phyloP scores from a whole-genome alignment of 1,140 invertebrate species.

The Thaumatotibia leucotreta region DNA sequence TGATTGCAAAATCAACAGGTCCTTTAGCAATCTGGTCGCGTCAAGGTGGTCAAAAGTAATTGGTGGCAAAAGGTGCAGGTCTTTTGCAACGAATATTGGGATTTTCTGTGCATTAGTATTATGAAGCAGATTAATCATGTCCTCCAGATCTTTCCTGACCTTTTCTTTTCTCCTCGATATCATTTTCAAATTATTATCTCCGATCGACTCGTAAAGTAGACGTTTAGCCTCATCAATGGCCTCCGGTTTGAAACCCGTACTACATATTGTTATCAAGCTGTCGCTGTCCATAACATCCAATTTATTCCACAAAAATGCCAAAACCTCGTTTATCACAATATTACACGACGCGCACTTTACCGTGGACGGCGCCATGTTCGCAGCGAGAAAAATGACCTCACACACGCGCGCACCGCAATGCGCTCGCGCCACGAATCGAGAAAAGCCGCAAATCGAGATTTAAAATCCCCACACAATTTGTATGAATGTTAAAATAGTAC shows the following conservation, averaged over 20 bases:
- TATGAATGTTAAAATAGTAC: too few relatives aligned
- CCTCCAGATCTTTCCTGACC: background rate
- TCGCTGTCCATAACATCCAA: too few relatives aligned
- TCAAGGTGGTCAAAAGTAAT: background rate
- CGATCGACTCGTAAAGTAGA: background rate
- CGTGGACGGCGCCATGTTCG: too few relatives aligned
- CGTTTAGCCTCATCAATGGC: background rate
- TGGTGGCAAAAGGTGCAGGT: too few relatives aligned
- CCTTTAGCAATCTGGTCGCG: background rate
- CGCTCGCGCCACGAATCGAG: too few relatives aligned
- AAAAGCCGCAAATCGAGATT: too few relatives aligned
- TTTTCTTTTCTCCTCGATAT: background rate
- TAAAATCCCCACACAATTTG: too few relatives aligned
- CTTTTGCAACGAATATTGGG: background rate
- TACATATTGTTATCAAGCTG: background rate
- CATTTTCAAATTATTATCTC: background rate
- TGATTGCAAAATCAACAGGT: background rate
- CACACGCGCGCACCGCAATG: too few relatives aligned
- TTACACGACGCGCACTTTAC: too few relatives aligned
- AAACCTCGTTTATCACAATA: too few relatives aligned
- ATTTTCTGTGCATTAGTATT: background rate
- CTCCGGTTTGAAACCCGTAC: background rate
- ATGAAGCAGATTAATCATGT: background rate
- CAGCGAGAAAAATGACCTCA: too few relatives aligned
- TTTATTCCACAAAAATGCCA: too few relatives aligned